Base-by-base conservation (phyloP, 2,888 invertebrate species). In the Anorthoa munda region DNA sequence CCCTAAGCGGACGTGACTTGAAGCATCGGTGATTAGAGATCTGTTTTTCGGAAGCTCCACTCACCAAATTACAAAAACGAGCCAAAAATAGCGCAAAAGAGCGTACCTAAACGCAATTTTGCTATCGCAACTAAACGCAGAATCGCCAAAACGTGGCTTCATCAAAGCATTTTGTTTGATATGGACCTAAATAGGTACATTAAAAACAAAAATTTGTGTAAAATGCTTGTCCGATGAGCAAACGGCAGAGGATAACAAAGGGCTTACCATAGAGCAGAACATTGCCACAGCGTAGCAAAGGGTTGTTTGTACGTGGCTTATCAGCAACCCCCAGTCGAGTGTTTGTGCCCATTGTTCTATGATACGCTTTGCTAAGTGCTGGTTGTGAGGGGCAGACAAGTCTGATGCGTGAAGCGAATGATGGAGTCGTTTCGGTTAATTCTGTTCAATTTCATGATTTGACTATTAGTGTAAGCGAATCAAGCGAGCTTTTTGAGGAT, bases 301-400 rank as follows among this genome's bases (percentile, higher is more conserved):
- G 51, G 53, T 51, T 75, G 72, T 80, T 84, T 76, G 68, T 58
- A 61, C 48, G n/a, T 60, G 50, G 46, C 69, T 75, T 82, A 84
- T 82, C 84, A 51, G 68, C 1, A 2, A 26, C 50, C 39, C 64
- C 26, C 81, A 84, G 81, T 26, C 66, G 12, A 66, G 75, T n/a
- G 55, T 58, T 63, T 56, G 66, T n/a, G 12, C 18, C 13, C 60
- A 66, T 63, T 75, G 67, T 77, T 65, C 31, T 60, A 53, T 55
- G 58, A 82, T 61, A 65, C 69, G 48, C 48, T 18, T 23, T 15
- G 23, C 3, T 66, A 50, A 82, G 55, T 73, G 51, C 13, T 12
- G 61, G 53, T 66, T 72, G 64, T 63, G 58, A 23, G 21, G 26
- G 45, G 21, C 18, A n/a, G 56, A 31, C 53, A 3, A 46, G 23